A percentile compares a stretch with the other conserved stretches of the same genome.
Conservation (phyloP, 64 coral and sea anemone species). For the Pachyseris speciosa region DNA sequence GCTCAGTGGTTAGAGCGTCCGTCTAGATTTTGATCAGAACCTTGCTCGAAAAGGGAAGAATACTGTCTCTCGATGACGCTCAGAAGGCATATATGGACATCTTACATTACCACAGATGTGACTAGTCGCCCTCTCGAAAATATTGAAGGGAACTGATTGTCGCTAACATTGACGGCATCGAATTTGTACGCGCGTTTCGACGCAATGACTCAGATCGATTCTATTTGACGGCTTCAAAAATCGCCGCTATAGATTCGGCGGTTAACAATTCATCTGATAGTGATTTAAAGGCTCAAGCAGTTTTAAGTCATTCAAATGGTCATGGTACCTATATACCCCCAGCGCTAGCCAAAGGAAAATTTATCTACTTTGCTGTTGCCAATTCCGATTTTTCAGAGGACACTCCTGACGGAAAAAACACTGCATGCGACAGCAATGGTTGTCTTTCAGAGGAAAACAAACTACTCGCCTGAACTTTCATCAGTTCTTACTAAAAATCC, state of each 20-base stretch:
- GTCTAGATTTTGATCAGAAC: no score
- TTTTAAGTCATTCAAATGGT: conserved; percentile 29
- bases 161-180: conserved; percentile 51
- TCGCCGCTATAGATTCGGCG: conserved; percentile 60
- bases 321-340: conserved; percentile 31
- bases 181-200: conserved; percentile 35
- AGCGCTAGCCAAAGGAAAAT: not conserved
- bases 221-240: conserved; percentile 51
- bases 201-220: conserved; percentile 37
- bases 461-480: not conserved
- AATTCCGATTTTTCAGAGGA: conserved; percentile 61
- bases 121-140: no score
- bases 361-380: conserved; percentile 37
- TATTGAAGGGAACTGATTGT: no score
- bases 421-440: conserved; percentile 51
- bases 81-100: no score
- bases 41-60: no score
- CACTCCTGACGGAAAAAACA: conserved; percentile 20
- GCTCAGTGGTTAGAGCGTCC: no score
- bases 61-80: no score
- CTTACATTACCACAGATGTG: no score
- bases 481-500: not conserved
- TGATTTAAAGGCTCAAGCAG: conserved; percentile 41
- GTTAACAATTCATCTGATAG: conserved; percentile 14
- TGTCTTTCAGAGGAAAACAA: conserved; percentile 17